Evolutionary conservation across 2,113 vertebrate species (phyloP), one percentile per base, ranked within the genome.

Genomic region (Sprattus sprattus): DNA sequence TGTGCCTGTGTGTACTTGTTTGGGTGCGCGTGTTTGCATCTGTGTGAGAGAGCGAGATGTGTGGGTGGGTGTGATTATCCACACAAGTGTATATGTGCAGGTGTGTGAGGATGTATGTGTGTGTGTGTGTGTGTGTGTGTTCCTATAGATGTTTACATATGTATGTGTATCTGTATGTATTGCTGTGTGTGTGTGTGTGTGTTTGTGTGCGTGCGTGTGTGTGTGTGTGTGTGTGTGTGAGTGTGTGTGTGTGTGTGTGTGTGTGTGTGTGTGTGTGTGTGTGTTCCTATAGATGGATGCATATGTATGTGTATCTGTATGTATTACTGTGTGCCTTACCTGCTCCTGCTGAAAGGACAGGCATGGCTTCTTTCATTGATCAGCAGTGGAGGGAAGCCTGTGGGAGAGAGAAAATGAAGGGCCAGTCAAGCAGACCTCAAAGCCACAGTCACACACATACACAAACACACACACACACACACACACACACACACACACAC

Each of bases 281-380:
- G 18, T 82, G 39, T 80, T 39, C 81, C 45, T 20, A 44, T 67
- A n/a, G 60, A 39, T 85, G 85, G 60, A 54, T 86, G 85, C 67
- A 81, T 82, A 39, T 86, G 50, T 81, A 84, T 15, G 47, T 18
- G 22, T 75, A 15, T 32, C 11, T 39, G 32, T 78, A 3, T 39
- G 71, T 78, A 13, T 67, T 28, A 0, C n/a, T 67, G 64, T 75
- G 87, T 4, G 2, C 81, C 91, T 91, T 92, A 98, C 97, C 97
- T n/a, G 97, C 96, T 92, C 97, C 97, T 90, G 96, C 97, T 0
- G 97, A 97, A 83, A 98, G 95, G 90, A 99, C 96, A 1, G 97
- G 97, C 97, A 99, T 99, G 94, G 94, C 93, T 96, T 93, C 93
- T 88, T 91, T 95, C 95, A 95, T 95, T 87, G 92, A 92, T 93